Conservation (phyloP, 2,888 invertebrate genomes). For the Cosmorhoe ocellata region DNA sequence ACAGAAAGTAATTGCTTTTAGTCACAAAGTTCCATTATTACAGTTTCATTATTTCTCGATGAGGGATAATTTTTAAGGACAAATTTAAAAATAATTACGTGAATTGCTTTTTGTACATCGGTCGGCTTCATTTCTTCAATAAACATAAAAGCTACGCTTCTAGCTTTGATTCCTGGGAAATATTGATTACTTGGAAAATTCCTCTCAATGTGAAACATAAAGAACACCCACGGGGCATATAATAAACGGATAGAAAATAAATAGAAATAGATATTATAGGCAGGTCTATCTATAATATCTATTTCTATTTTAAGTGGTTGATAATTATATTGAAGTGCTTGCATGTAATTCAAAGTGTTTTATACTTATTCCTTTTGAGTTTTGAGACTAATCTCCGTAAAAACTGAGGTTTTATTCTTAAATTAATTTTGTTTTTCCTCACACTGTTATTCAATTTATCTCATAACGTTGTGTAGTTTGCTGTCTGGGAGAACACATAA, state of each 20-base stretch:
- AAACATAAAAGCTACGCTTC: not conserved
- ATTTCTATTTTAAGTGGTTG: too few species aligned
- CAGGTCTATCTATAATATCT: too few species aligned
- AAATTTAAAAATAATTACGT: not conserved
- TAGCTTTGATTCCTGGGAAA: not conserved
- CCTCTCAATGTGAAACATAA: not conserved
- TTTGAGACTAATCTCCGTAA: not conserved
- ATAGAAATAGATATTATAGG: too few species aligned
- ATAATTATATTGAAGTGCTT: too few species aligned
- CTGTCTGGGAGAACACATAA: constrained; percentile 21
- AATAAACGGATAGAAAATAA: too few species aligned
- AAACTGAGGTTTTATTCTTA: constrained; percentile 8
- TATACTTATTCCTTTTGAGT: too few species aligned
- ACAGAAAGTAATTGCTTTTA: too few species aligned
- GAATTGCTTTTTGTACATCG: not conserved
- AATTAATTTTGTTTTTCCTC: constrained; percentile 19
- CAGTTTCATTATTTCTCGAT: not conserved
- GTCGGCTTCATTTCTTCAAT: not conserved
- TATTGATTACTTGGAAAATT: not conserved
- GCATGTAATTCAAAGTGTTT: too few species aligned
- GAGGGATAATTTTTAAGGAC: not conserved
- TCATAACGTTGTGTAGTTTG: constrained; percentile 9
- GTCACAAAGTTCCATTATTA: not conserved
- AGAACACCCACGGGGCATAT: not conserved
- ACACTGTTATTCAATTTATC: constrained; percentile 20